Conservation (phyloP, 2,113 vertebrate genomes). For the Oncorhynchus nerka region DNA sequence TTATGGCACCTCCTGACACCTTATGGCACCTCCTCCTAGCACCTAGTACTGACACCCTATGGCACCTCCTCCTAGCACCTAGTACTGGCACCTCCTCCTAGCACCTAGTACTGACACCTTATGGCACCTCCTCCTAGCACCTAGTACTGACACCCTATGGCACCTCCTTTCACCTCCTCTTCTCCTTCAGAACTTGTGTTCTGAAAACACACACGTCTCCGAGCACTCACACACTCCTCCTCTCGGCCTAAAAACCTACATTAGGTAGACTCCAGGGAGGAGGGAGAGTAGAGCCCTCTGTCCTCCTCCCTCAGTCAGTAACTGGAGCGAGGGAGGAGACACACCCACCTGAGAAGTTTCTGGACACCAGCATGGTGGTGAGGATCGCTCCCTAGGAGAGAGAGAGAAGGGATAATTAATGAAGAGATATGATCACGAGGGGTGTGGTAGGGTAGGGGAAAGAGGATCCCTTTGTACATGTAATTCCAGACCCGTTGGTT, state of each 20-base stretch:
- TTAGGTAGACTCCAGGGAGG: neutral
- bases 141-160: too few relatives aligned
- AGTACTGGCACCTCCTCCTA: neutral
- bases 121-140: neutral
- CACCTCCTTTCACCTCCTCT: too few relatives aligned
- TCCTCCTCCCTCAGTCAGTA: constrained; percentile 51
- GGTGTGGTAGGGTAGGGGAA: too few relatives aligned
- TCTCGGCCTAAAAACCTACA: constrained; percentile 14
- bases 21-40: too few relatives aligned
- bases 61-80: too few relatives aligned
- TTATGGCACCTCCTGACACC: too few relatives aligned
- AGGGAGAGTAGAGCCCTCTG: constrained; percentile 48
- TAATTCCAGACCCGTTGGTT: too few relatives aligned
- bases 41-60: too few relatives aligned
- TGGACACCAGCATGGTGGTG: constrained; percentile 98
- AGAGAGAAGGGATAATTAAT: neutral
- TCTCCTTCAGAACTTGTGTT: too few relatives aligned
- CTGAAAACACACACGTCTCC: constrained; percentile 20
- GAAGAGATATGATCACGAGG: too few relatives aligned
- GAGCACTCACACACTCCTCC: constrained; percentile 30
- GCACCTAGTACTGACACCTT: neutral
- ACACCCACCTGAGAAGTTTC: constrained; percentile 98
- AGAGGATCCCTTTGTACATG: too few relatives aligned
- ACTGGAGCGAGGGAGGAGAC: constrained; percentile 61
- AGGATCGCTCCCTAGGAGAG: constrained; percentile 93